Conservation (phyloP, 2,888 invertebrate species). For the Rambutsinella grinnellia region DNA sequence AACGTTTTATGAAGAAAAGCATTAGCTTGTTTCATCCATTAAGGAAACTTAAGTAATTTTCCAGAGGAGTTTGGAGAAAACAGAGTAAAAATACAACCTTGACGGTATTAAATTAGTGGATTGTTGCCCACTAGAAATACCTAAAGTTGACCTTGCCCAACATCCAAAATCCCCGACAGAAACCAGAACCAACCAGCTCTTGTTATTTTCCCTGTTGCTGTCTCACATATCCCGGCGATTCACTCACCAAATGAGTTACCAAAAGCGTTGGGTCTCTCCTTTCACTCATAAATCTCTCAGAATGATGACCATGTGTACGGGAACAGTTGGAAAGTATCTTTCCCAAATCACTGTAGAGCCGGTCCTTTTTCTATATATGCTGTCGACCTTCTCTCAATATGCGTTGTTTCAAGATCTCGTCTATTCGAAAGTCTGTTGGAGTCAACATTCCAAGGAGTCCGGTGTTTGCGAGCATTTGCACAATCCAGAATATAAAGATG, state of each 20-base stretch:
- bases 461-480: constrained; percentile 64
- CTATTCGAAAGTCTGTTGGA: constrained; percentile 69
- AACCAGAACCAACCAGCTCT: too few relatives aligned
- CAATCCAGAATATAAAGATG: constrained; percentile 53
- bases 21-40: too few relatives aligned
- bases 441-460: constrained; percentile 45
- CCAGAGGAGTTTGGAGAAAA: too few relatives aligned
- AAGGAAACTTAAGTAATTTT: too few relatives aligned
- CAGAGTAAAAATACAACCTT: too few relatives aligned
- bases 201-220: too few relatives aligned
- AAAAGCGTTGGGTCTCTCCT: constrained; percentile 28
- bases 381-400: constrained; percentile 69
- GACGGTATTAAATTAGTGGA: too few relatives aligned
- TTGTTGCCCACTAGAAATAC: too few relatives aligned
- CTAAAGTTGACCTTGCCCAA: too few relatives aligned
- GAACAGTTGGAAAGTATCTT: constrained; percentile 18
- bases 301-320: constrained; percentile 39
- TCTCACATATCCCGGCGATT: too few relatives aligned
- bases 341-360: constrained; percentile 70
- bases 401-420: constrained; percentile 70
- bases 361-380: constrained; percentile 70
- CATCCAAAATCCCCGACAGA: too few relatives aligned
- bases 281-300: constrained; percentile 36
- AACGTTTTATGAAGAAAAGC: too few relatives aligned
- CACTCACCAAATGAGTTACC: constrained; percentile 46